Evolutionary conservation across 2,797 vertebrate genomes (phyloP).

Genomic region (Phyllotis vaccarum): DNA sequence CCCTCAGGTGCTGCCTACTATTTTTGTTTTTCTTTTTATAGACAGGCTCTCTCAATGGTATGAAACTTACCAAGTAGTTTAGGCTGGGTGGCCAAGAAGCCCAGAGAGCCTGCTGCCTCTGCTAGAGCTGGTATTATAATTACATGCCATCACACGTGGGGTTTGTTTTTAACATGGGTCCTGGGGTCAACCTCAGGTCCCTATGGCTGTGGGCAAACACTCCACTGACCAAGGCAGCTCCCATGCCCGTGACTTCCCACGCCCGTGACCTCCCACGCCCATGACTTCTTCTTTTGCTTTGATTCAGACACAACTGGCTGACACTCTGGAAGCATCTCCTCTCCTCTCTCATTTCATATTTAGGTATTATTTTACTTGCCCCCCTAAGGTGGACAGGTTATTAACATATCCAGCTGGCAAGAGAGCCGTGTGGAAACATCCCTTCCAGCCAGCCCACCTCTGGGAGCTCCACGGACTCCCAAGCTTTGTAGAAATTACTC

Average conservation of each 20-base stretch:
- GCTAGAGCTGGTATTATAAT: background rate
- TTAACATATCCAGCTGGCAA: background rate
- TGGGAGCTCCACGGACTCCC: background rate
- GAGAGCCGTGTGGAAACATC: background rate
- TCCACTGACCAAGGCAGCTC: background rate
- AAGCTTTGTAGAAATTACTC: background rate
- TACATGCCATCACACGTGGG: background rate
- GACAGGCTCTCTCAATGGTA: background rate
- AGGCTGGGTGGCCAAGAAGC: background rate
- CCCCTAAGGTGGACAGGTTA: background rate
- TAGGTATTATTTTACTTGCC: background rate
- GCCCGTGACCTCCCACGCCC: background rate
- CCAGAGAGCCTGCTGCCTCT: background rate
- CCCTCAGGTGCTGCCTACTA: background rate
- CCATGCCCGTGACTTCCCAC: background rate
- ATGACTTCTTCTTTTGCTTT: slow-evolving; percentile 63
- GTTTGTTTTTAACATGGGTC: background rate
- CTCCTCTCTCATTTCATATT: background rate
- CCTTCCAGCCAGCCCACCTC: background rate
- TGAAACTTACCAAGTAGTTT: background rate
- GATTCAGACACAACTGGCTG: background rate
- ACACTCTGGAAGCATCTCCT: slow-evolving; percentile 23
- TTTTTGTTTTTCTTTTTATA: background rate
- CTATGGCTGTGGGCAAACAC: background rate
- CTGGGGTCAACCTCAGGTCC: background rate